These are phyloP conservation scores for Fragum fragum DNA, from an alignment of 2,888 invertebrate genomes.

Conservation along the genomic window DNA sequence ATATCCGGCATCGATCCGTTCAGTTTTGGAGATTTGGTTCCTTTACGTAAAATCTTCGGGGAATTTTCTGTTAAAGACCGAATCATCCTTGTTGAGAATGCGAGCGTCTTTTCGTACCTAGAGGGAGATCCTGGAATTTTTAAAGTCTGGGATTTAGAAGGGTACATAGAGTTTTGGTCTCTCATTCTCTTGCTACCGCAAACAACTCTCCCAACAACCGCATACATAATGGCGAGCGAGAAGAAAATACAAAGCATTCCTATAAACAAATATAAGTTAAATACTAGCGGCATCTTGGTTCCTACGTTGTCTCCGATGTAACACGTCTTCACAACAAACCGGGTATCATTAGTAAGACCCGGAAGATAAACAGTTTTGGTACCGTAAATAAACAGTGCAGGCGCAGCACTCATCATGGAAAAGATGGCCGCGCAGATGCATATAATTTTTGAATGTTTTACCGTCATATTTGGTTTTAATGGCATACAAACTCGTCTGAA, in stretches of 20 bases:
- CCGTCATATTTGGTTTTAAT: constrained; percentile 66
- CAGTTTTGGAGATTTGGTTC: constrained; percentile 1
- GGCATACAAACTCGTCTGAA: constrained; percentile 74
- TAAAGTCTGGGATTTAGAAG: background rate
- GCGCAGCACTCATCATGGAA: constrained; percentile 66
- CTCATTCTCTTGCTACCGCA: constrained; percentile 31
- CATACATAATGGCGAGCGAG: constrained; percentile 66
- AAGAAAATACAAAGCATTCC: constrained; percentile 57
- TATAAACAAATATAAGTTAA: constrained; percentile 64
- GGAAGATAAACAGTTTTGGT: constrained; percentile 54
- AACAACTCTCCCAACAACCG: constrained; percentile 62
- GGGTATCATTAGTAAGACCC: constrained; percentile 34
- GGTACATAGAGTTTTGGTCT: background rate
- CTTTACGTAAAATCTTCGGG: constrained; percentile 31
- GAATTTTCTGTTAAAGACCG: constrained; percentile 52
- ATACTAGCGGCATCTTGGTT: constrained; percentile 65
- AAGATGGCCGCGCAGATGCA: constrained; percentile 60
- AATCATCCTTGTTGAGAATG: constrained; percentile 46
- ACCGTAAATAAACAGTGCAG: constrained; percentile 75
- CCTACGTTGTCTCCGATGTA: constrained; percentile 61
- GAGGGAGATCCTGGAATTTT: constrained; percentile 8
- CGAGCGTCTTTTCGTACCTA: constrained; percentile 22
- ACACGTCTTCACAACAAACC: constrained; percentile 67
- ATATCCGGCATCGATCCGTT: constrained; percentile 34
- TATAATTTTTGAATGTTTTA: constrained; percentile 64